Conservation (phyloP, 2,888 invertebrate species). For the Aspidiotus rigidus region DNA sequence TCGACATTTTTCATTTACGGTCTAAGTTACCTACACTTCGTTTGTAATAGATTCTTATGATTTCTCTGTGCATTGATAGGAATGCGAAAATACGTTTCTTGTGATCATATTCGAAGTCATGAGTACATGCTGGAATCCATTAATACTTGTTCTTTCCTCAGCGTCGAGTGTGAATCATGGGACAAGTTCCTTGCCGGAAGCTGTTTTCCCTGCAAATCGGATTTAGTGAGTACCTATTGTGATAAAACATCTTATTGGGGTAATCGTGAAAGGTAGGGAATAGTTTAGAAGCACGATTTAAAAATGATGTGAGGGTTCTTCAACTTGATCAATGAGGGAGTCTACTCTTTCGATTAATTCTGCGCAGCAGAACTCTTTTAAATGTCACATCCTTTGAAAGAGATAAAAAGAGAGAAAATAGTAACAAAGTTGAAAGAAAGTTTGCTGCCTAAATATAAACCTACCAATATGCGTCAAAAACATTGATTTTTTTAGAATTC, state of each 20-base stretch:
- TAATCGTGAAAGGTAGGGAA: background rate
- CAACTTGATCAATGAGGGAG: no score
- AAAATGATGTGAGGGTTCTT: background rate
- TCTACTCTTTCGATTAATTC: no score
- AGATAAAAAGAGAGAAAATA: background rate
- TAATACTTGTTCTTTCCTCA: constrained; percentile 57
- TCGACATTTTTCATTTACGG: no score
- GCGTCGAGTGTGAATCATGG: constrained; percentile 68
- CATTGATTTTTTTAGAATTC: constrained; percentile 48
- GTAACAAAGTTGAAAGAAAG: background rate
- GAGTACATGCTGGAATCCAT: constrained; percentile 78
- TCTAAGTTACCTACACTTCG: no score
- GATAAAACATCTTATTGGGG: background rate
- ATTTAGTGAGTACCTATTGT: constrained; percentile 36
- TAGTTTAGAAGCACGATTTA: background rate
- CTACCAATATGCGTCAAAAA: background rate
- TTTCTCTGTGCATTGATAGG: constrained; percentile 43
- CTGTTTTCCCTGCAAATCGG: constrained; percentile 40
- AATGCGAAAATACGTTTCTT: constrained; percentile 63
- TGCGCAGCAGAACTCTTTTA: no score
- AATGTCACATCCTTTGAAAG: background rate
- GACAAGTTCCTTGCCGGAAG: constrained; percentile 45
- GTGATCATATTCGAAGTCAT: constrained; percentile 78
- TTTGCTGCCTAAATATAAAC: background rate
- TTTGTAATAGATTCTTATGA: background rate